Base-by-base conservation (phyloP, 2,888 invertebrate species). In the Dynastes maya region DNA sequence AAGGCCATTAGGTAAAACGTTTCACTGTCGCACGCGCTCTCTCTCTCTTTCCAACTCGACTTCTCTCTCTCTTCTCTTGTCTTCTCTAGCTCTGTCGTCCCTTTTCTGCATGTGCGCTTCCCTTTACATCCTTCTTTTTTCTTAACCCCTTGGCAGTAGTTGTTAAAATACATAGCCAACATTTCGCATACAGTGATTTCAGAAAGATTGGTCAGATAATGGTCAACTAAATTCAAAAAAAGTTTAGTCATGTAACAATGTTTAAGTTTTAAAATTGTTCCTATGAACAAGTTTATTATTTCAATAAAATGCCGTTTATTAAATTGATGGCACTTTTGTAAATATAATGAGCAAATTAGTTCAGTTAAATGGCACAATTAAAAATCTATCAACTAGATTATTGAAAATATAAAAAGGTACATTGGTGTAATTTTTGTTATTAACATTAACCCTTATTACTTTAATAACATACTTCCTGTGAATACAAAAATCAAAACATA, bases 1-100 rank as follows among this genome's bases (percentile, higher is more conserved):
- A 88, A 88, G 87, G 85, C 88, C 88, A 88, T 88, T 88, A 88
- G 88, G 87, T 88, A 88, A 88, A 88, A 87, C 87, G 87, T 86
- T 88, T 86, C 86, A 84, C 51, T 64, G 63, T 64, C n/a, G 64
- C 63, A n/a, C 32, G 5, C 45, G 49, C 67, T 67, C 67, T 67
- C 67, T 67, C 67, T 67, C 67, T 51, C 51, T 51, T 22, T 68
- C 68, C 51, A 29, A 32, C 63, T 13, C 32, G 9, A 27, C 27
- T 63, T 63, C 63, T 32, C 63, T 32, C 32, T 32, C 63, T 29
- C 27, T 2, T 29, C 63, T 51, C 51, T n/a, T 4, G 49, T 68
- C 49, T 11, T 5, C 51, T 51, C 29, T 27, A 13, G 27, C 29
- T 51, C 29, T 68, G 51, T 29, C 22, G 0, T 13, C 16, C 2